These are phyloP conservation scores for Patella pellucida DNA, from an alignment of 2,888 invertebrate genomes.

Conservation along the genomic window DNA sequence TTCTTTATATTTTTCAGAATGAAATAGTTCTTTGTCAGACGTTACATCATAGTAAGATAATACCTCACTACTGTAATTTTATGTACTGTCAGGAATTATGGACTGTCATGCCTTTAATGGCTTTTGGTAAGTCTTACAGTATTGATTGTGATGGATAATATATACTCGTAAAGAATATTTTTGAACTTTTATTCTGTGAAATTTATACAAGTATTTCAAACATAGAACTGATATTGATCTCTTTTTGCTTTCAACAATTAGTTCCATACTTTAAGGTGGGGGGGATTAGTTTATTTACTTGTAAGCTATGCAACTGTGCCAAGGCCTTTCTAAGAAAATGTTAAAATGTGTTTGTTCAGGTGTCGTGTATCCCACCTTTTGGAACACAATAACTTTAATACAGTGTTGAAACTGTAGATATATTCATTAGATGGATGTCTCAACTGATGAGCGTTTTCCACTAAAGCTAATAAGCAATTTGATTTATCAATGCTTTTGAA, in stretches of 20 bases:
- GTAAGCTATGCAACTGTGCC: too few relatives aligned
- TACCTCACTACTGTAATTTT: constrained; percentile 83
- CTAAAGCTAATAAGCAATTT: too few relatives aligned
- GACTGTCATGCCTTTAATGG: constrained; percentile 86
- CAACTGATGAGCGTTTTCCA: too few relatives aligned
- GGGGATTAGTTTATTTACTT: not conserved
- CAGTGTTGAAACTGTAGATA: not conserved
- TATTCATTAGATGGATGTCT: not conserved
- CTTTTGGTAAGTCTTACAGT: constrained; percentile 72
- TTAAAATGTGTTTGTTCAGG: too few relatives aligned
- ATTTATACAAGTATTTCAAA: not conserved
- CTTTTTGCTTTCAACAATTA: not conserved
- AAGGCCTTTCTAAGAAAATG: too few relatives aligned
- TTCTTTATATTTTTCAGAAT: constrained; percentile 74
- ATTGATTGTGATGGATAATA: too few relatives aligned
- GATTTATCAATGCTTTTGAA: too few relatives aligned
- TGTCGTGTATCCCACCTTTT: too few relatives aligned
- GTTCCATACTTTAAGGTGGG: not conserved
- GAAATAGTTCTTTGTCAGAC: constrained; percentile 85
- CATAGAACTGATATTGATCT: too few relatives aligned
- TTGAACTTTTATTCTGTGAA: too few relatives aligned
- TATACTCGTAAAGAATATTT: too few relatives aligned
- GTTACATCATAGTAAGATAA: constrained; percentile 84
- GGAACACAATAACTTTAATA: not conserved
- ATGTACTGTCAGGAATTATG: constrained; percentile 84